A percentile compares a stretch with the other conserved stretches of the same genome.
phyloP scores from a whole-genome alignment of 1,140 invertebrate species.

The Calycopis cecrops region DNA sequence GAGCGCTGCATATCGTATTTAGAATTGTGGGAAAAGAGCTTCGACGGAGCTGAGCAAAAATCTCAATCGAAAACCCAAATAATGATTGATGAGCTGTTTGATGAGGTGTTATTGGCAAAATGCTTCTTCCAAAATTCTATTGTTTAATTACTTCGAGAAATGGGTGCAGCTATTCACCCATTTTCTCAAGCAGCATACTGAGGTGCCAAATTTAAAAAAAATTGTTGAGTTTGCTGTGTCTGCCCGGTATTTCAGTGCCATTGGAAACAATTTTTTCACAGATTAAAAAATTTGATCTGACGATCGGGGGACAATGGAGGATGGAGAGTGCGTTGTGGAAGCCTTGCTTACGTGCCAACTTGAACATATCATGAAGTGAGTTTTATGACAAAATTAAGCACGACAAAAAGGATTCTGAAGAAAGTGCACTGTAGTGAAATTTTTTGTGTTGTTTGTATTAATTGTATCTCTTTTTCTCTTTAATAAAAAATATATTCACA shows the following conservation, averaged over 20 bases:
- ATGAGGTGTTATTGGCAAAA: constrained; percentile 19
- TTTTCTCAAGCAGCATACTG: constrained; percentile 18
- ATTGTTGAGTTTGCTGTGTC: constrained; percentile 17
- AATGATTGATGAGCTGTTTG: constrained; percentile 19
- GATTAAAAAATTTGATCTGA: constrained; percentile 21
- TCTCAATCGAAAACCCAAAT: constrained; percentile 16
- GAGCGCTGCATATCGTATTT: constrained; percentile 19
- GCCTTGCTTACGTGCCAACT: constrained; percentile 19
- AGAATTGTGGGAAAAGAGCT: constrained; percentile 16
- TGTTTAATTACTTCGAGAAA: constrained; percentile 17
- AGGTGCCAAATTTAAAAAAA: constrained; percentile 20
- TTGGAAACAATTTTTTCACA: constrained; percentile 17
- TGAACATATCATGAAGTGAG: constrained; percentile 19
- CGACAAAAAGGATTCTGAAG: constrained; percentile 18
- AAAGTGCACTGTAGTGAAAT: constrained; percentile 21
- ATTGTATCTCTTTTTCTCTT: constrained; percentile 18
- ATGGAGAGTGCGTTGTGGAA: constrained; percentile 20
- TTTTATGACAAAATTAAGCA: constrained; percentile 20
- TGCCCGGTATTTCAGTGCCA: constrained; percentile 19
- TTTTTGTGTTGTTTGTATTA: constrained; percentile 19
- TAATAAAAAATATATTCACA: constrained; percentile 22
- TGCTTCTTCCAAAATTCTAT: constrained; percentile 16
- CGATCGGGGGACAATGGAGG: constrained; percentile 16
- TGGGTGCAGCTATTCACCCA: constrained; percentile 16
- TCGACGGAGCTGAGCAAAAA: constrained; percentile 18